These are phyloP conservation scores for Bombus terrestris DNA, from an alignment of 1,140 invertebrate species.

Conservation along the genomic window DNA sequence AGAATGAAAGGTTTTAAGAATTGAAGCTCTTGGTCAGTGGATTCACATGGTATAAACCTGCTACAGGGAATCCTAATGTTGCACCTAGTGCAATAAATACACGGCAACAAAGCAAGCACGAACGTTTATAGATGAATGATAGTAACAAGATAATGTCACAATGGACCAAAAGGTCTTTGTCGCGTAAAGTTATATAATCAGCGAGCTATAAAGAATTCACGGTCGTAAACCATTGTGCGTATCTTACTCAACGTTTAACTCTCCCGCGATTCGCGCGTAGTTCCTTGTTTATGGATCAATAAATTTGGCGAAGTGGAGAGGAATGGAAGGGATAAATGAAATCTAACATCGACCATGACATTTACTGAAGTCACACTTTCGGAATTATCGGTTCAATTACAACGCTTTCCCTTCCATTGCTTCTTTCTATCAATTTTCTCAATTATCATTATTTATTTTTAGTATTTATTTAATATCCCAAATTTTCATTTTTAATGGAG, in stretches of 20 bases:
- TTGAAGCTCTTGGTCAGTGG: neutral
- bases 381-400: conserved; percentile 4
- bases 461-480: neutral
- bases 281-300: conserved; percentile 55
- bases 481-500: no score
- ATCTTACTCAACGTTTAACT: conserved; percentile 51
- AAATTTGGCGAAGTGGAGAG: conserved; percentile 38
- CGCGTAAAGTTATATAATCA: conserved; percentile 35
- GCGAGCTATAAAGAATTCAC: conserved; percentile 44
- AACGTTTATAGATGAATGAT: neutral
- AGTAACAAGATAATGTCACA: conserved; percentile 31
- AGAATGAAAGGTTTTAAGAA: neutral
- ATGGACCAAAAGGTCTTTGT: conserved; percentile 5
- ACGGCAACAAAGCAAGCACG: neutral
- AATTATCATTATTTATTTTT: neutral
- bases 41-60: neutral
- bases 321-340: conserved; percentile 27
- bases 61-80: neutral
- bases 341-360: conserved; percentile 39
- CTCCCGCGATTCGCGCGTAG: conserved; percentile 30
- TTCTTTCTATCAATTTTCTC: neutral
- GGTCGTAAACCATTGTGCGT: conserved; percentile 40
- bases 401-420: no score
- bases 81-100: neutral
- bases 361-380: conserved; percentile 27